These are phyloP conservation scores for Lutjanus argentimaculatus DNA, from an alignment of 2,797 vertebrate genomes.

Conservation along the genomic window DNA sequence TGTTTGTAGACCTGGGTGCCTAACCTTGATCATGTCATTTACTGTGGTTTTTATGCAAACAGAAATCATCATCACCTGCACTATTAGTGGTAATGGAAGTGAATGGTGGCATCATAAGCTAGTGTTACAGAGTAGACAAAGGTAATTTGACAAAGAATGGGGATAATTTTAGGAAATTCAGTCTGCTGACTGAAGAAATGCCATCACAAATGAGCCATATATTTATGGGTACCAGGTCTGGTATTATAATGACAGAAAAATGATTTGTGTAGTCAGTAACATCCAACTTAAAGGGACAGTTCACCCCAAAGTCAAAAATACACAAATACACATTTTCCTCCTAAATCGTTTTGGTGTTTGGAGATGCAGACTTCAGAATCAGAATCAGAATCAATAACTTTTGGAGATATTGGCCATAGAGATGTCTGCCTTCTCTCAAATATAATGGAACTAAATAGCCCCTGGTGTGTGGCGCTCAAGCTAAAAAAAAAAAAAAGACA, in stretches of 20 bases:
- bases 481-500: too few relatives aligned
- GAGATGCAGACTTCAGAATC: too few relatives aligned
- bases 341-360: too few relatives aligned
- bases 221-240: not conserved
- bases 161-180: not conserved
- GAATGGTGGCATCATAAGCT: not conserved
- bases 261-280: not conserved
- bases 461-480: too few relatives aligned
- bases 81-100: not conserved
- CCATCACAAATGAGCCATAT: constrained; percentile 3
- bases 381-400: too few relatives aligned
- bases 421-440: too few relatives aligned
- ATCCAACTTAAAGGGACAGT: not conserved
- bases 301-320: too few relatives aligned
- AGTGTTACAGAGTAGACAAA: not conserved
- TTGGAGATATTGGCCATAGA: too few relatives aligned
- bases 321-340: too few relatives aligned
- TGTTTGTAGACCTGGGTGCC: not conserved
- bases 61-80: not conserved
- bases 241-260: not conserved
- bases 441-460: too few relatives aligned
- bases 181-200: not conserved
- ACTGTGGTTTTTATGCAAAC: not conserved
- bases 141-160: not conserved
- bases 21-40: not conserved